Conservation (phyloP, 2,113 vertebrate genomes). For the Himantopus leucocephalus region DNA sequence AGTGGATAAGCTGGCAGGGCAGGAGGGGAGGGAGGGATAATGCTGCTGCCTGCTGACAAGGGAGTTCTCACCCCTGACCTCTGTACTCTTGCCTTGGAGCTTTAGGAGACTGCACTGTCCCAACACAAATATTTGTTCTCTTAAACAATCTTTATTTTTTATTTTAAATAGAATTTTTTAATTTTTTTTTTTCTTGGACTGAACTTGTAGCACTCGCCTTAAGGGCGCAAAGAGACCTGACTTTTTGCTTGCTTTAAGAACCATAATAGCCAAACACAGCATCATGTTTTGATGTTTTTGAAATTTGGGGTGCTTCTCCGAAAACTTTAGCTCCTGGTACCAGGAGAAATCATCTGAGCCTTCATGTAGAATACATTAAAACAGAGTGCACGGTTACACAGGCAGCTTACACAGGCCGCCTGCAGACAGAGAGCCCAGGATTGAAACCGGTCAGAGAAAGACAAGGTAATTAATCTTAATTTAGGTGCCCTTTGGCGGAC, state of each 20-base stretch:
- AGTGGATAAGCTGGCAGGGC: not conserved
- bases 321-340: not conserved
- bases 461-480: not conserved
- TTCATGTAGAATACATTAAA: not conserved
- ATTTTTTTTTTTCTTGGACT: not conserved
- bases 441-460: not conserved
- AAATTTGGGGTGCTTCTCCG: not conserved
- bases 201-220: not conserved
- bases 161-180: not conserved
- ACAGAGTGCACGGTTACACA: accelerated
- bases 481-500: not conserved
- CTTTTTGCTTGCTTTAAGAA: not conserved
- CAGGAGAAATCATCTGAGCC: not conserved
- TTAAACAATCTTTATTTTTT: conserved; percentile 10
- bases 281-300: not conserved
- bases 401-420: not conserved
- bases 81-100: conserved; percentile 12
- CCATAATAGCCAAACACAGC: not conserved
- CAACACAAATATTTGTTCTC: conserved; percentile 51
- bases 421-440: not conserved
- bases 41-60: not conserved
- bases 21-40: not conserved
- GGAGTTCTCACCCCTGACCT: conserved; percentile 19
- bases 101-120: not conserved
- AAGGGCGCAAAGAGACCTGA: not conserved